Conservation (phyloP, 2,113 vertebrate genomes). For the Silurus glanis region DNA sequence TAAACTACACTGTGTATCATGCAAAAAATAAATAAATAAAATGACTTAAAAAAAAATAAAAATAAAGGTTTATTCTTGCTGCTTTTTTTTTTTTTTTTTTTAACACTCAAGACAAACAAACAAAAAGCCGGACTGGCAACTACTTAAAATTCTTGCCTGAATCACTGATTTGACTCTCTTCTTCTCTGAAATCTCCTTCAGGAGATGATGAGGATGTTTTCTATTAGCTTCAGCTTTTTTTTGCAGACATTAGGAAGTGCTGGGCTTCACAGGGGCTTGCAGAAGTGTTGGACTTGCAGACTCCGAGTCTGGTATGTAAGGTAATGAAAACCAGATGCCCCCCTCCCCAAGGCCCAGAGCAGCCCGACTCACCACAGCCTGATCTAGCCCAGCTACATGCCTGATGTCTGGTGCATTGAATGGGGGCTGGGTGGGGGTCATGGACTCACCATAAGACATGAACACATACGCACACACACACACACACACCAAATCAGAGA, state of each 20-base stretch:
- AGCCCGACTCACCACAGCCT: slow-evolving; percentile 48
- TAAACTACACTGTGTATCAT: not conserved
- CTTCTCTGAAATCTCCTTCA: not conserved
- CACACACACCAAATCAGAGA: slow-evolving; percentile 26
- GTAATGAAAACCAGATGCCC: slow-evolving; percentile 61
- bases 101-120: not conserved
- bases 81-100: not conserved
- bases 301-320: slow-evolving; percentile 54
- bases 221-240: slow-evolving; percentile 20
- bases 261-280: slow-evolving; percentile 45
- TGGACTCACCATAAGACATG: not conserved
- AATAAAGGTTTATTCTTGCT: not conserved
- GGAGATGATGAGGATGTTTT: not conserved
- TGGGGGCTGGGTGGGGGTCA: slow-evolving; percentile 43
- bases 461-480: not conserved
- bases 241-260: slow-evolving; percentile 24
- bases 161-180: not conserved
- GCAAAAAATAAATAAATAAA: not conserved
- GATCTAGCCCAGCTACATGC: slow-evolving; percentile 32
- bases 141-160: not conserved
- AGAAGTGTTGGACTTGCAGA: slow-evolving; percentile 66
- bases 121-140: not conserved
- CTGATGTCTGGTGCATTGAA: slow-evolving; percentile 5
- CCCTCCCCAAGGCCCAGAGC: slow-evolving; percentile 42
- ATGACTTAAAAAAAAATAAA: not conserved